phyloP scores from a whole-genome alignment of 2,888 invertebrate genomes.

The Leptura quadrifasciata region DNA sequence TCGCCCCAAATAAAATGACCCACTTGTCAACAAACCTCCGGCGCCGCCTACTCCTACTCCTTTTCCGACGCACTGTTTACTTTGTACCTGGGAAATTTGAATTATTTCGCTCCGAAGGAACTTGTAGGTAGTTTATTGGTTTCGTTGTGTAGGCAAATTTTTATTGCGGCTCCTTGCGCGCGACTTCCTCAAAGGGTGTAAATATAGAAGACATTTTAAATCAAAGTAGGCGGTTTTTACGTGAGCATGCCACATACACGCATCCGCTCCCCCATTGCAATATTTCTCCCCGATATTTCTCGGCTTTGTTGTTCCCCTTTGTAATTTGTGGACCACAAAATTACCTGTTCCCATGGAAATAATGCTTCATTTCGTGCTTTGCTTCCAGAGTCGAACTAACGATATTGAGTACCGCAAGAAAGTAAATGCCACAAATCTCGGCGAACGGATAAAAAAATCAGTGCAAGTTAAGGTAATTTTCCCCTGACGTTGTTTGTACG shows the following conservation, averaged over 20 bases:
- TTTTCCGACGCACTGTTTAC: background rate
- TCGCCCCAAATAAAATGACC: background rate
- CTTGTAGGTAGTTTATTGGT: background rate
- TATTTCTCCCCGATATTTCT: background rate
- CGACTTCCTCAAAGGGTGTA: background rate
- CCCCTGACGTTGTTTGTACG: too few species aligned
- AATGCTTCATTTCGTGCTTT: background rate
- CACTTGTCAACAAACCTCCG: too few species aligned
- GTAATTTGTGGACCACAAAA: background rate
- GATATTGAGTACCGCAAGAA: background rate
- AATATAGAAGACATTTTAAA: constrained; percentile 3
- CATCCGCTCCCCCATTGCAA: constrained; percentile 3
- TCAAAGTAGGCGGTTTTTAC: background rate
- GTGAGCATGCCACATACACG: background rate
- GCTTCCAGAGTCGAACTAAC: background rate
- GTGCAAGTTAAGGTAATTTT: background rate
- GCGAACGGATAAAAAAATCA: too few species aligned
- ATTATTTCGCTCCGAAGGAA: background rate
- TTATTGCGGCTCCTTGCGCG: background rate
- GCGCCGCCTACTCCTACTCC: background rate
- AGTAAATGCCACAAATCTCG: too few species aligned
- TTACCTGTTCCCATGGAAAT: constrained; percentile 1
- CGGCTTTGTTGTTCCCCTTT: constrained; percentile 1
- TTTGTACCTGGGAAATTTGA: background rate
- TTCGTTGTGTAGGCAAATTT: background rate